Evolutionary conservation across 2,113 vertebrate species (phyloP).

Genomic region (Cebus imitator): DNA sequence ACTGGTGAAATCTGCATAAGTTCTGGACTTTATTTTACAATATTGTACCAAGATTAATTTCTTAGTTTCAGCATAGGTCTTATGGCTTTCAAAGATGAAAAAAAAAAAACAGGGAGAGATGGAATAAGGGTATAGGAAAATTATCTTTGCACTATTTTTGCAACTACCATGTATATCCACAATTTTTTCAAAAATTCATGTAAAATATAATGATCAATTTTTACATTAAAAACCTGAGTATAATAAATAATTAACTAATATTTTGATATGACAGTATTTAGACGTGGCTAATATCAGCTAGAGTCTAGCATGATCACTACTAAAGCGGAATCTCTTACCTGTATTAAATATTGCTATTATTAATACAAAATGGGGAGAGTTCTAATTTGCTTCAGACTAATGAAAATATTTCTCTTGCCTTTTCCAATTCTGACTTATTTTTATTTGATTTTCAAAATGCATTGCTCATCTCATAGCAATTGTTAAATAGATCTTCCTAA

Average conservation of each 20-base stretch:
- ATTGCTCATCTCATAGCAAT: not conserved
- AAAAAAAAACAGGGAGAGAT: not conserved
- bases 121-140: not conserved
- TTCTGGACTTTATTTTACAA: not conserved
- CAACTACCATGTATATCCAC: not conserved
- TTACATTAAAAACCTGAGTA: not conserved
- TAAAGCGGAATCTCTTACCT: not conserved
- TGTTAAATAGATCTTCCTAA: not conserved
- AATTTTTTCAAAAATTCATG: not conserved
- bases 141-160: not conserved
- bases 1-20: not conserved
- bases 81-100: not conserved
- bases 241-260: not conserved
- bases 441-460: constrained; percentile 9
- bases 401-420: not conserved
- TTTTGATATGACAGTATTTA: not conserved
- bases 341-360: not conserved
- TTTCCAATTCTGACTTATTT: not conserved
- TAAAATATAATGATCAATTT: not conserved
- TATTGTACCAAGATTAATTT: not conserved
- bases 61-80: not conserved
- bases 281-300: not conserved
- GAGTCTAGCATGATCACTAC: not conserved
- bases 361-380: not conserved
- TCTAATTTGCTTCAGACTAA: not conserved